Conservation (phyloP, 2,797 vertebrate species). For the Australoheros facetus region DNA sequence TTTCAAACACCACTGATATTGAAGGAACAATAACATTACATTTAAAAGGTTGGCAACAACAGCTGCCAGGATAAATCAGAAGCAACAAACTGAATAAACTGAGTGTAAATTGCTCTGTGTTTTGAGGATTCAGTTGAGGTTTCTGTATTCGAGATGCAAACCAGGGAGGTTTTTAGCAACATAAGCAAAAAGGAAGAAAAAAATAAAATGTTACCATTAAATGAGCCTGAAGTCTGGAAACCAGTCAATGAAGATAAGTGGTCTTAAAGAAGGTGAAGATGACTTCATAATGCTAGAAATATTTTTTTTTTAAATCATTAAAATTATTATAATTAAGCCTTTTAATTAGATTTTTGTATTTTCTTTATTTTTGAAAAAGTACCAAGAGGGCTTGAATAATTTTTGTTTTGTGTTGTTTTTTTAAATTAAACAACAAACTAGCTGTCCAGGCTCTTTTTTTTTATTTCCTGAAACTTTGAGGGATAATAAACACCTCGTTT, state of each 20-base stretch:
- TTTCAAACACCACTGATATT: not conserved
- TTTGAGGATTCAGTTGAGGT: not conserved
- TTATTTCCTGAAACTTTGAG: not conserved
- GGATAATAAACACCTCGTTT: rapidly evolving
- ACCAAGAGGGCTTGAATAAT: rapidly evolving
- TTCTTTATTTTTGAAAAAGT: not conserved
- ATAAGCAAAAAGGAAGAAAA: not conserved
- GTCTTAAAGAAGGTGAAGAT: not conserved
- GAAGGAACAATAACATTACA: not conserved
- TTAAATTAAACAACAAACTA: not conserved
- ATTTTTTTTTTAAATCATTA: no score
- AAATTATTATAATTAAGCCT: not conserved
- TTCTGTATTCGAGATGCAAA: not conserved
- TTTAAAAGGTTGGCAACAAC: not conserved
- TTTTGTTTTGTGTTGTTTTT: not conserved
- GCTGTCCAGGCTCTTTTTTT: not conserved
- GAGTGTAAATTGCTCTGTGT: not conserved
- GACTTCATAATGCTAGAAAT: not conserved
- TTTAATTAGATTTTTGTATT: not conserved
- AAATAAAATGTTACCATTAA: not conserved
- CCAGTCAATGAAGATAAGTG: no score
- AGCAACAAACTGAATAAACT: slow-evolving; percentile 8
- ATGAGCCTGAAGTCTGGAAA: not conserved
- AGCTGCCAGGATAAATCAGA: slow-evolving; percentile 6
- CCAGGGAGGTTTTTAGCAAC: not conserved